Base-by-base conservation (phyloP, 2,797 vertebrate species). In the Tangara arthus region DNA sequence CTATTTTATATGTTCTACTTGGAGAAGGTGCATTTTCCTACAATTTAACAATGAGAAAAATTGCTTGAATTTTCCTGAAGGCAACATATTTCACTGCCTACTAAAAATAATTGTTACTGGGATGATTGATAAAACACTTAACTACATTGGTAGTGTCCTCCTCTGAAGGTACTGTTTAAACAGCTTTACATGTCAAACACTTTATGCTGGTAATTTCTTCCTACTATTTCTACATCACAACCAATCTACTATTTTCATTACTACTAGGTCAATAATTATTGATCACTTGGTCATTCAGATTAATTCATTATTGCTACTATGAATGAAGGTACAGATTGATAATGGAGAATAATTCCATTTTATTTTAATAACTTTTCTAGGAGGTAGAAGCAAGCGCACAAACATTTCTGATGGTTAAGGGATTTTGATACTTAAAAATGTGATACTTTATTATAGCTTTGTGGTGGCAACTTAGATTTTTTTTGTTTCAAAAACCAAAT, bases 261-360 rank as follows among this genome's bases (percentile, higher is more conserved):
- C 44, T 71, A 27, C 71, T 55, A 41, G 22, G n/a, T 88, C 87
- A 70, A 75, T 95, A 93, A 69, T 73, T 94, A 91, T 69, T 90
- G 78, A 92, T 93, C 30, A n/a, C 9, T 68, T 84, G 24, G 16
- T 77, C 21, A 41, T 69, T 89, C 26, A 81, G 15, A 4, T 2
- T 65, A 94, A 84, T 56, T 72, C 11, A 56, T 78, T 68, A 84
- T 39, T 61, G 23, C 37, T 84, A 12, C n/a, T 75, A 8, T 35
- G 30, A 89, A 24, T 66, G 15, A 81, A 94, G 17, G 22, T 61
- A 44, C 10, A 89, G 55, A 66, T 39, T 65, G 22, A 47, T 73
- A 90, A 76, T 66, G 49, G 26, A 56, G 16, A 59, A 19, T 24
- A 52, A 39, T 85, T 81, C 35, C 2, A 55, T 82, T 82, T 89